These are phyloP conservation scores for Schizaphis graminum DNA, from an alignment of 2,888 invertebrate species.

Conservation along the genomic window DNA sequence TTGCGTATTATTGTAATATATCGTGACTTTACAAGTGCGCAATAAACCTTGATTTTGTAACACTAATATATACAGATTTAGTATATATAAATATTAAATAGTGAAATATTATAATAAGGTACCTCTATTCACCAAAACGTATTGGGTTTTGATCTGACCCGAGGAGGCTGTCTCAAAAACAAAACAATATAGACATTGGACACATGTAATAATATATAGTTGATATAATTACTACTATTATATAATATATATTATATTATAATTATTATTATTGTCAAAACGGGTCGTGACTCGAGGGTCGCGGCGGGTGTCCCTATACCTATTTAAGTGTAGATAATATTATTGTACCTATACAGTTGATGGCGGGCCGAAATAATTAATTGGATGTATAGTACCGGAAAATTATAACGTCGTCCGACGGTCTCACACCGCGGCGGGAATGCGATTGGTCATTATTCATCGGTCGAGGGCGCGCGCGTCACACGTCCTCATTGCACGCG, in stretches of 20 bases:
- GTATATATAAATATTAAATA: background rate
- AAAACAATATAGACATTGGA: background rate
- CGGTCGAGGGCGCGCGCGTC: background rate
- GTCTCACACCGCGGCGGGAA: background rate
- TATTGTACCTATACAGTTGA: background rate
- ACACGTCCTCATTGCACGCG: background rate
- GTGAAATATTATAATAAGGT: background rate
- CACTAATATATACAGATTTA: background rate
- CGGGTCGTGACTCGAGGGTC: background rate
- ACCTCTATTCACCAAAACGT: background rate
- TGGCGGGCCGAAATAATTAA: background rate
- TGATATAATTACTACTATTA: background rate
- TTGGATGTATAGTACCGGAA: background rate
- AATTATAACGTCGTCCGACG: background rate
- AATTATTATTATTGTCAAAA: background rate
- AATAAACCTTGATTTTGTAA: constrained; percentile 20
- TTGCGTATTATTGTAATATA: background rate
- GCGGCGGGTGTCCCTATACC: constrained; percentile 8
- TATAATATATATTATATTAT: background rate
- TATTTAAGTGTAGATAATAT: background rate
- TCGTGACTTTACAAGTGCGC: background rate
- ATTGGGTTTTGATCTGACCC: background rate
- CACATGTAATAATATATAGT: background rate
- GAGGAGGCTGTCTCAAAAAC: background rate
- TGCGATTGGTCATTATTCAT: background rate